Evolutionary conservation across 2,797 vertebrate species (phyloP).

Genomic region (Lateolabrax maculatus): DNA sequence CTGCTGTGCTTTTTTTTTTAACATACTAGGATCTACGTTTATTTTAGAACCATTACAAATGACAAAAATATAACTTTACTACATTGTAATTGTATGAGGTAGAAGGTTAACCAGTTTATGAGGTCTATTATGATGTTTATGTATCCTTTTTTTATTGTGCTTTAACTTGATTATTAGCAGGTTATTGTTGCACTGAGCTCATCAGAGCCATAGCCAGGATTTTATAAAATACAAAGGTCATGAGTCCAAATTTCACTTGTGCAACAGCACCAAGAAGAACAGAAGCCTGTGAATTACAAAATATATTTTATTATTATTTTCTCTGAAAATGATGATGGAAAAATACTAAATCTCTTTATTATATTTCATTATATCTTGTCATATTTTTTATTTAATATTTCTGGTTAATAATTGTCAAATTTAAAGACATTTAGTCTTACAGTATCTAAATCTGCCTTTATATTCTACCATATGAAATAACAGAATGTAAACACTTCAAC

Average conservation of each 20-base stretch:
- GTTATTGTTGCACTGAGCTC: conserved; percentile 7
- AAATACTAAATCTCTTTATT: not conserved
- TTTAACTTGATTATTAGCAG: not conserved
- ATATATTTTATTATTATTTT: not conserved
- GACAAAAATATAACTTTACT: not conserved
- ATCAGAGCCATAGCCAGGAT: not conserved
- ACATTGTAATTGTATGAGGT: not conserved
- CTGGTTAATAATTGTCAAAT: not conserved
- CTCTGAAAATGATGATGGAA: no score
- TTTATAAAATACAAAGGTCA: conserved; percentile 4
- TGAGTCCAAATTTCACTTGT: conserved; percentile 4
- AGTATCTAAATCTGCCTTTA: not conserved
- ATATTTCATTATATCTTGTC: not conserved
- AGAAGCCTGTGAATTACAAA: not conserved
- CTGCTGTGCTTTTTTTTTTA: conserved; percentile 14
- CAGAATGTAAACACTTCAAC: not conserved
- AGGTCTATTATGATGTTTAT: not conserved
- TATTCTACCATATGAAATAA: not conserved
- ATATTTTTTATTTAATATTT: not conserved
- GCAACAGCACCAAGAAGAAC: not conserved
- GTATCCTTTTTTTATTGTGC: not conserved
- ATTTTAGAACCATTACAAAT: not conserved
- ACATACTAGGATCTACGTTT: not conserved
- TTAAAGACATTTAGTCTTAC: not conserved
- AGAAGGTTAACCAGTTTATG: conserved; percentile 6